A percentile compares a stretch with the other conserved stretches of the same genome.
These are phyloP conservation scores for Cylindroiulus punctatus DNA, from an alignment of 2,888 invertebrate genomes.

Conservation along the genomic window DNA sequence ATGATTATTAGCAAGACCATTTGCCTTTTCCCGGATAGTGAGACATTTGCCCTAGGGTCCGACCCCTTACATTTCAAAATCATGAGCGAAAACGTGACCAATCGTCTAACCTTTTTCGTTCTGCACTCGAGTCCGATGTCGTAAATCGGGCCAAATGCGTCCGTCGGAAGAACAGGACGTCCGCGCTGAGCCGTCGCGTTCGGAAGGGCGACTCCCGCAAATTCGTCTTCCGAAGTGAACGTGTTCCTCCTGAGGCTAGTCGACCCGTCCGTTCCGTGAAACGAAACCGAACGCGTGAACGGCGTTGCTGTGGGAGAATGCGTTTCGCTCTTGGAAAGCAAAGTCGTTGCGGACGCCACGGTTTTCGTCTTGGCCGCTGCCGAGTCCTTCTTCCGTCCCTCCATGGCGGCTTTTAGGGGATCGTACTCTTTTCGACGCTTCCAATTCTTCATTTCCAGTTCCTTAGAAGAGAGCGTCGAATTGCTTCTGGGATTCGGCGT, in stretches of 20 bases:
- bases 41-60: no score
- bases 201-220: not conserved
- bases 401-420: constrained; percentile 92
- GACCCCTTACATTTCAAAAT: no score
- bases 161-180: not conserved
- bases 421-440: constrained; percentile 94
- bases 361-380: constrained; percentile 59
- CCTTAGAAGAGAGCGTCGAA: constrained; percentile 79
- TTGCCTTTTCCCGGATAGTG: no score
- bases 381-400: constrained; percentile 72
- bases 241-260: not conserved
- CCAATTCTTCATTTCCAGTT: constrained; percentile 94
- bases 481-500: constrained; percentile 69
- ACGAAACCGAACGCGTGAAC: constrained; percentile 67
- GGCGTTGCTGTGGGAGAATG: constrained; percentile 9
- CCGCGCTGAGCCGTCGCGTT: not conserved
- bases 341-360: not conserved
- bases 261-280: constrained; percentile 66
- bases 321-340: constrained; percentile 36
- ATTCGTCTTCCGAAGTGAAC: constrained; percentile 35
- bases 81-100: not conserved
- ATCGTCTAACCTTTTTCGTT: constrained; percentile 7
- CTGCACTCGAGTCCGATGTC: not conserved
- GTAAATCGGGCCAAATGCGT: not conserved
- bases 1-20: no score